A percentile compares a stretch with the other conserved stretches of the same genome.
Evolutionary conservation across 2,888 invertebrate species (phyloP).

Genomic region (Lasioglossum oenotherae): DNA sequence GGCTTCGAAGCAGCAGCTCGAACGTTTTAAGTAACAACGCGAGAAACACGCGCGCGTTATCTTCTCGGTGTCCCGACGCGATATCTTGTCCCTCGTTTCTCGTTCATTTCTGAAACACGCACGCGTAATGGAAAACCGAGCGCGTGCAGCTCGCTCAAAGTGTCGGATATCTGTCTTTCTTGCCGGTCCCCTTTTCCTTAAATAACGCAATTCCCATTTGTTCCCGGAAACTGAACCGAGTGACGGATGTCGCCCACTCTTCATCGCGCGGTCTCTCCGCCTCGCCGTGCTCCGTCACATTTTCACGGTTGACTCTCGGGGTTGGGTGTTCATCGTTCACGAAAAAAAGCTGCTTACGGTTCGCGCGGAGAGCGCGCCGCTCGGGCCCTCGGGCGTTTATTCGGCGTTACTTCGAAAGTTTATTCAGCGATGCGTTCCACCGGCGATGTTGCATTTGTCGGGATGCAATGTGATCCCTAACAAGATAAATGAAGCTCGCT

Average conservation of each 20-base stretch:
- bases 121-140: conserved; percentile 3
- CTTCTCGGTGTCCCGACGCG: neutral
- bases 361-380: neutral
- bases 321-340: conserved; percentile 42
- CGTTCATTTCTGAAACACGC: conserved; percentile 22
- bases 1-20: conserved; percentile 31
- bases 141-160: neutral
- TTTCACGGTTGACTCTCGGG: conserved; percentile 41
- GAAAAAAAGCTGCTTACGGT: conserved; percentile 57
- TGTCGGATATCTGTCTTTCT: neutral
- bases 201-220: conserved; percentile 21
- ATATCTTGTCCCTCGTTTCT: neutral
- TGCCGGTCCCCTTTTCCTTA: neutral
- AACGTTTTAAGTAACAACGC: conserved; percentile 1
- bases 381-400: conserved; percentile 51
- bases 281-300: neutral
- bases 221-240: neutral
- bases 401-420: conserved; percentile 64
- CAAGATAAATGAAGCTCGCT: conserved; percentile 76
- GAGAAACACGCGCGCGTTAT: neutral
- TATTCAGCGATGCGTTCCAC: conserved; percentile 67
- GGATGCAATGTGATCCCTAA: conserved; percentile 74
- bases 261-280: neutral
- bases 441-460: conserved; percentile 73
- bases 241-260: neutral